Evolutionary conservation across 2,888 invertebrate genomes (phyloP).

Genomic region (Liodrosophila aerea): DNA sequence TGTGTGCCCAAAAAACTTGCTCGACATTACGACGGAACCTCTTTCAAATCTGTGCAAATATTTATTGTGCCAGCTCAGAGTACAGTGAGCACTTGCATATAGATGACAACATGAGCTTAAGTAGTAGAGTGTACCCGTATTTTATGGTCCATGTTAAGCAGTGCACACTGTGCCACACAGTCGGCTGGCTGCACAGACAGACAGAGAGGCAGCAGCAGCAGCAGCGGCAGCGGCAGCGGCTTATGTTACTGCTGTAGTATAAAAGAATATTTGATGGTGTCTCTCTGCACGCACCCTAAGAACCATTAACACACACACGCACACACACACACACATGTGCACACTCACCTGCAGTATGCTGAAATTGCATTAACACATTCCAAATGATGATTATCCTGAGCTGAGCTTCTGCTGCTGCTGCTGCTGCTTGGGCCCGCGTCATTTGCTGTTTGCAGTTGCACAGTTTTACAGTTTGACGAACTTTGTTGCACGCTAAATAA

Average conservation of each 20-base stretch:
- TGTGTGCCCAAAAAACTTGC: constrained; percentile 38
- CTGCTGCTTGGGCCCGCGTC: background rate
- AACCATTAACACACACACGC: constrained; percentile 43
- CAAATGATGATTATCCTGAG: constrained; percentile 63
- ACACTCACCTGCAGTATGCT: constrained; percentile 6
- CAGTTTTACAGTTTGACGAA: constrained; percentile 79
- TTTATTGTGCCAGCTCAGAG: constrained; percentile 43
- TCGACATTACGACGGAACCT: constrained; percentile 26
- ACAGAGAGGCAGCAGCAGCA: no score
- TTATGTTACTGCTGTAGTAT: constrained; percentile 33
- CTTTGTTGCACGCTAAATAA: constrained; percentile 73
- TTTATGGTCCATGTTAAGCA: no score
- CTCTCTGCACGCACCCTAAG: constrained; percentile 9
- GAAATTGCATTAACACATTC: constrained; percentile 64
- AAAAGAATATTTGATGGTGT: constrained; percentile 56
- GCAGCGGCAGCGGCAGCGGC: constrained; percentile 9
- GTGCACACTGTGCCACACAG: no score
- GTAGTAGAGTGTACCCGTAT: no score
- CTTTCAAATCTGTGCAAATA: constrained; percentile 60
- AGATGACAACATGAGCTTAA: no score
- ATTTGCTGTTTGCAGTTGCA: constrained; percentile 27
- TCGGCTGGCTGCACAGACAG: no score
- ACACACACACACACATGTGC: constrained; percentile 3
- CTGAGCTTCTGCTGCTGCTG: constrained; percentile 27
- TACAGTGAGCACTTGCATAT: constrained; percentile 21